These are phyloP conservation scores for Ariolimax columbianus DNA, from an alignment of 2,888 invertebrate species.

Conservation along the genomic window DNA sequence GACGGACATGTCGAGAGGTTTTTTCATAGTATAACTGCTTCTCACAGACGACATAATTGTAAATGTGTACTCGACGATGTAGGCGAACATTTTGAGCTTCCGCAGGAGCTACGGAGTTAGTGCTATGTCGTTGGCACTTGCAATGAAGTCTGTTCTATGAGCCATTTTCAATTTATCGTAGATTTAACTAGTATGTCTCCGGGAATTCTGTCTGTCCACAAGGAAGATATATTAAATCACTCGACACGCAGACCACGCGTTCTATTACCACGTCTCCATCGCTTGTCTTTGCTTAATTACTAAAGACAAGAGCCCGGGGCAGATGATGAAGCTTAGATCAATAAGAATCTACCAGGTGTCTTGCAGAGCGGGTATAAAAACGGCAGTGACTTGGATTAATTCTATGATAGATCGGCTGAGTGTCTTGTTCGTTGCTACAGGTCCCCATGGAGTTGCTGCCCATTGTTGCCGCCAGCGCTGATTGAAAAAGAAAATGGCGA, in stretches of 20 bases:
- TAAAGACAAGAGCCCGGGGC: conserved; percentile 26
- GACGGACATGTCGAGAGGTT: no score
- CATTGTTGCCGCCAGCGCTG: conserved; percentile 44
- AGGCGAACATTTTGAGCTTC: no score
- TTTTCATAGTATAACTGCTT: no score
- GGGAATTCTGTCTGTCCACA: background rate
- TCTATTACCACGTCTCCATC: conserved; percentile 25
- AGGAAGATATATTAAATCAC: background rate
- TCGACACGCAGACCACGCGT: conserved; percentile 6
- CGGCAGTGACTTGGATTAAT: conserved; percentile 38
- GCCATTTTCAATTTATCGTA: no score
- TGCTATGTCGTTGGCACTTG: no score
- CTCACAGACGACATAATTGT: no score
- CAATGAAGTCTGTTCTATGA: no score
- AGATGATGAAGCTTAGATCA: conserved; percentile 41
- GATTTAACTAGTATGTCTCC: background rate
- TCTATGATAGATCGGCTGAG: conserved; percentile 46
- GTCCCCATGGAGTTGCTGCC: conserved; percentile 41
- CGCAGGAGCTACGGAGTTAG: no score
- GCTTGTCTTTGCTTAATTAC: conserved; percentile 49
- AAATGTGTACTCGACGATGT: no score
- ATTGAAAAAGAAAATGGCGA: conserved; percentile 44
- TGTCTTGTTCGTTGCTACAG: conserved; percentile 45
- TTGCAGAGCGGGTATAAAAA: conserved; percentile 36
- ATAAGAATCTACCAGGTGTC: conserved; percentile 46